Percentiles rank a stretch among this genome's conserved stretches.
Conservation (phyloP, 2,113 vertebrate species). For the Chionomys nivalis region DNA sequence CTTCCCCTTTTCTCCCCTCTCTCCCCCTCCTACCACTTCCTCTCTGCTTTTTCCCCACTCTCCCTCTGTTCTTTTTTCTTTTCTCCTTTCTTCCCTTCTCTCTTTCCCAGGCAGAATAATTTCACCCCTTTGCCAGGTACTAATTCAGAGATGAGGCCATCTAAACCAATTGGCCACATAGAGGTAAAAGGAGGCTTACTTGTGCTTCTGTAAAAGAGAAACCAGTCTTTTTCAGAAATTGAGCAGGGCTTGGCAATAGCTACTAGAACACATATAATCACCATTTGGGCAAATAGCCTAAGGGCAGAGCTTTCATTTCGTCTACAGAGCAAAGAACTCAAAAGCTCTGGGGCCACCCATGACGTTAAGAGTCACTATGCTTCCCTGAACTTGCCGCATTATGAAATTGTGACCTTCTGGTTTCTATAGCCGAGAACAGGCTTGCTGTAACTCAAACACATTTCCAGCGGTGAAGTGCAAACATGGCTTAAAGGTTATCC, state of each 20-base stretch:
- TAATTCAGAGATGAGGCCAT: not conserved
- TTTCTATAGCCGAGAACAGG: not conserved
- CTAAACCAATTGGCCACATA: not conserved
- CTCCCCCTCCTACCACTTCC: not conserved
- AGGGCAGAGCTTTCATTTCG: not conserved
- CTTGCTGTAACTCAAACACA: not conserved
- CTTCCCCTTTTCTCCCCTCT: too few relatives aligned
- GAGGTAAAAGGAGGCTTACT: not conserved
- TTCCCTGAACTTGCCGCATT: not conserved
- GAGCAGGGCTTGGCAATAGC: not conserved
- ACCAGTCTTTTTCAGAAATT: not conserved
- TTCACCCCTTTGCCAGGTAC: not conserved
- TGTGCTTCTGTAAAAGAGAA: not conserved
- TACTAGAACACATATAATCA: not conserved
- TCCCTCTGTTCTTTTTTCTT: not conserved
- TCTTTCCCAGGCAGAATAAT: not conserved
- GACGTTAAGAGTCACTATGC: not conserved
- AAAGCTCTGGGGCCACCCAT: not conserved
- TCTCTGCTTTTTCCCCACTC: fast-evolving
- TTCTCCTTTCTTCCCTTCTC: not conserved
- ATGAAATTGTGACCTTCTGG: not conserved
- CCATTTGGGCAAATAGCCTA: not conserved
- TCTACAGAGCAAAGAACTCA: not conserved
- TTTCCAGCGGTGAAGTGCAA: not conserved
- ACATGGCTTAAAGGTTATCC: not conserved